These are phyloP conservation scores for Aphyosemion australe DNA, from an alignment of 2,113 vertebrate genomes.

Conservation along the genomic window DNA sequence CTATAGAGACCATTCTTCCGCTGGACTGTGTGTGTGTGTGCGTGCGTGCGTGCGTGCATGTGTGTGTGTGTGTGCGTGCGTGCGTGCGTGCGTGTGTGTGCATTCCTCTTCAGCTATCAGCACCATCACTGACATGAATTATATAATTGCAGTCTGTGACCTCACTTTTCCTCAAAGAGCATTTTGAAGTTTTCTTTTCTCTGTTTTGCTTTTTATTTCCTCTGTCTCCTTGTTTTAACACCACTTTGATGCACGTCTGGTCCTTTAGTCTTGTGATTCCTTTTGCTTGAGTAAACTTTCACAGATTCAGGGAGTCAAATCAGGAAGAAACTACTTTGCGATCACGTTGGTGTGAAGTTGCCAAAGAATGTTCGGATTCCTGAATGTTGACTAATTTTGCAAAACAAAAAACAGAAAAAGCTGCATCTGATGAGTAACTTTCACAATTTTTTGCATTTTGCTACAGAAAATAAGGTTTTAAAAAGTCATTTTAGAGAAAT, in stretches of 20 bases:
- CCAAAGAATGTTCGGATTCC: too few species aligned
- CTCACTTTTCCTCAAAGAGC: constrained; percentile 87
- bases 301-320: constrained; percentile 27
- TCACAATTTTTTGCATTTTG: neutral
- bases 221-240: constrained; percentile 62
- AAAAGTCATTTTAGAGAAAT: too few species aligned
- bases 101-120: constrained; percentile 87
- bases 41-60: constrained; percentile 17
- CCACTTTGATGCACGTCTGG: constrained; percentile 30
- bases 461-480: too few species aligned
- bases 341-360: too few species aligned
- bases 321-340: too few species aligned
- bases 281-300: constrained; percentile 44
- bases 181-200: constrained; percentile 84
- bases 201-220: constrained; percentile 73
- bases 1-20: constrained; percentile 82
- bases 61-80: constrained; percentile 28
- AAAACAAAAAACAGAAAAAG: neutral
- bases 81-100: constrained; percentile 26
- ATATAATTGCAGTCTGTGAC: constrained; percentile 95
- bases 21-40: constrained; percentile 54
- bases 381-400: neutral
- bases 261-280: constrained; percentile 12
- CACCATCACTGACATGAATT: constrained; percentile 92
- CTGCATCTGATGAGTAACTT: neutral